These are phyloP conservation scores for Podiceps cristatus DNA, from an alignment of 2,113 vertebrate species.

Conservation along the genomic window DNA sequence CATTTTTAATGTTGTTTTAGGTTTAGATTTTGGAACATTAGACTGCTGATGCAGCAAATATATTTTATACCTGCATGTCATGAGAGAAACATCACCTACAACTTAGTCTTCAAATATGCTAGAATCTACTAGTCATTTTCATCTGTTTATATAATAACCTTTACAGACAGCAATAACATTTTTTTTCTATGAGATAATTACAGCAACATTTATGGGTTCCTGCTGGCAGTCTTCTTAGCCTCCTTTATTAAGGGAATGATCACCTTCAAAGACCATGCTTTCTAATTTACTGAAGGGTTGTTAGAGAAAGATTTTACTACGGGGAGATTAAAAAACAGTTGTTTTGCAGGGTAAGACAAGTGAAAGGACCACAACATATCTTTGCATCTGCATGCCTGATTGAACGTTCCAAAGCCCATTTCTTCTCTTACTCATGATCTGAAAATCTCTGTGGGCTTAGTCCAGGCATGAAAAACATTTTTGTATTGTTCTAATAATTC, in stretches of 20 bases:
- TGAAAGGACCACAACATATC: background rate
- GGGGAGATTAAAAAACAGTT: background rate
- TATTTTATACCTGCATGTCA: background rate
- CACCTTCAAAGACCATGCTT: background rate
- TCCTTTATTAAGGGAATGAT: background rate
- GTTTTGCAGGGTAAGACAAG: background rate
- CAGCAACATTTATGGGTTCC: background rate
- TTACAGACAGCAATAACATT: background rate
- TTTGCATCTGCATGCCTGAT: background rate
- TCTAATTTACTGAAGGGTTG: background rate
- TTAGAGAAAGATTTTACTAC: background rate
- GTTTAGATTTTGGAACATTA: background rate
- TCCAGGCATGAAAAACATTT: background rate
- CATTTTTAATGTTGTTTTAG: background rate
- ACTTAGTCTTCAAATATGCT: background rate
- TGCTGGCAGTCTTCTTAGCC: background rate
- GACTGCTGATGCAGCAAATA: background rate
- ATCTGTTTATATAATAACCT: background rate
- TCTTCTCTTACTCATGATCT: background rate
- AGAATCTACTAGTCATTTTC: background rate
- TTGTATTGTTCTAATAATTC: background rate
- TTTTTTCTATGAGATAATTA: background rate
- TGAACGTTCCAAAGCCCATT: background rate
- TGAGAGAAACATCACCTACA: background rate
- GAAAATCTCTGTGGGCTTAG: background rate